Conservation (phyloP, 92 coral and sea anemone species). For the Epizoanthus illoricatus region DNA sequence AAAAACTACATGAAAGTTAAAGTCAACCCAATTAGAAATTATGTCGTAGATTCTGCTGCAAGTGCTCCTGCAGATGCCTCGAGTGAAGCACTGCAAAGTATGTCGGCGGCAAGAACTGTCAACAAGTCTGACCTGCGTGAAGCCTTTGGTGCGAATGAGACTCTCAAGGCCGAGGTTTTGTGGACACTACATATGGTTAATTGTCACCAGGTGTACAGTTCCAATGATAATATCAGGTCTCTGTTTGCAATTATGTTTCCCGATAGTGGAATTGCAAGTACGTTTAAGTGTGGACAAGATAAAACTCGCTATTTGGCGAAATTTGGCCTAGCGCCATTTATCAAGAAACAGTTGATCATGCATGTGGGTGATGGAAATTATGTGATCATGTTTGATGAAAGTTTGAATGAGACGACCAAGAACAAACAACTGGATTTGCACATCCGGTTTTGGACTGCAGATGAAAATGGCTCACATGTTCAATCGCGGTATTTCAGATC, state of each 20-base stretch:
- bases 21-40: too few relatives aligned
- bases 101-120: too few relatives aligned
- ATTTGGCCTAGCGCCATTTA: constrained; percentile 17
- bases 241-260: constrained; percentile 21
- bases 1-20: too few relatives aligned
- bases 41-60: too few relatives aligned
- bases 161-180: constrained; percentile 9
- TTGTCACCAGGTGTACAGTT: constrained; percentile 19
- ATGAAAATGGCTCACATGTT: constrained; percentile 32
- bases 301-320: constrained; percentile 24
- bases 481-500: constrained; percentile 31
- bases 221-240: constrained; percentile 9
- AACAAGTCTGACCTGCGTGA: constrained; percentile 5
- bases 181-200: constrained; percentile 4
- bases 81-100: too few relatives aligned
- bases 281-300: constrained; percentile 1
- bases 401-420: constrained; percentile 33
- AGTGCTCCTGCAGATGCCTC: too few relatives aligned
- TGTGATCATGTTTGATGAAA: constrained; percentile 40
- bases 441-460: constrained; percentile 28
- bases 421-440: constrained; percentile 34
- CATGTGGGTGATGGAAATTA: constrained; percentile 25
- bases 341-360: constrained; percentile 13
- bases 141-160: constrained; percentile 6
- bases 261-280: constrained; percentile 20